Evolutionary conservation across 2,113 vertebrate species (phyloP).

Genomic region (Phodopus roborovskii): DNA sequence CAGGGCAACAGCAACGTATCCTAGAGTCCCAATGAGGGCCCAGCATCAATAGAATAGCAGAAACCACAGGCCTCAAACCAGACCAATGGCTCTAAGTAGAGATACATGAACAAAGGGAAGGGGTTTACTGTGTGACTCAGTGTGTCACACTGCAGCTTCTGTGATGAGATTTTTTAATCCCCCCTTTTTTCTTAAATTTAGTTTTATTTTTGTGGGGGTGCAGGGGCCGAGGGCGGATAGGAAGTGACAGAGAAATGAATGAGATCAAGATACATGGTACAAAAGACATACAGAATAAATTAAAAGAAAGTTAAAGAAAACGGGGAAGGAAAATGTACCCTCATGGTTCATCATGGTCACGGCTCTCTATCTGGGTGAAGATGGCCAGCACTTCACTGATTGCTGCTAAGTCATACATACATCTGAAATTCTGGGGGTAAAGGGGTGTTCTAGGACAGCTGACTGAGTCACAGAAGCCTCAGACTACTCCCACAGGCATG

Average conservation of each 20-base stretch:
- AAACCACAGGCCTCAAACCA: background rate
- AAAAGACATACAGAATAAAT: background rate
- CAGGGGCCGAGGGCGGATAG: background rate
- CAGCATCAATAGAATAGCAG: background rate
- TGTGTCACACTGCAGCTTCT: background rate
- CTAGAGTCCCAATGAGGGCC: background rate
- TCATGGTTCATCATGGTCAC: background rate
- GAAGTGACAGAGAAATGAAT: background rate
- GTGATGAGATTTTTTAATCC: background rate
- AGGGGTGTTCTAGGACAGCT: background rate
- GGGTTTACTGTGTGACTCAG: background rate
- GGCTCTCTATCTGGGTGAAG: background rate
- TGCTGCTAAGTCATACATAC: background rate
- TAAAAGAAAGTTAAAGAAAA: background rate
- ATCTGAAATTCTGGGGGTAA: background rate
- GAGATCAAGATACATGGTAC: background rate
- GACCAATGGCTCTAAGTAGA: background rate
- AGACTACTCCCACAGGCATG: background rate
- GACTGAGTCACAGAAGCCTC: fast-evolving
- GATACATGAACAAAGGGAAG: background rate
- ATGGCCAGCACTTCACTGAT: background rate
- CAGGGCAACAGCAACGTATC: background rate
- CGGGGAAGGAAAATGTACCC: background rate
- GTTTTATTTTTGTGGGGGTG: background rate
- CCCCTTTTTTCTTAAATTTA: background rate